A percentile compares a stretch with the other conserved stretches of the same genome.
phyloP scores from a whole-genome alignment of 2,888 invertebrate species.

The Archips xylosteana region DNA sequence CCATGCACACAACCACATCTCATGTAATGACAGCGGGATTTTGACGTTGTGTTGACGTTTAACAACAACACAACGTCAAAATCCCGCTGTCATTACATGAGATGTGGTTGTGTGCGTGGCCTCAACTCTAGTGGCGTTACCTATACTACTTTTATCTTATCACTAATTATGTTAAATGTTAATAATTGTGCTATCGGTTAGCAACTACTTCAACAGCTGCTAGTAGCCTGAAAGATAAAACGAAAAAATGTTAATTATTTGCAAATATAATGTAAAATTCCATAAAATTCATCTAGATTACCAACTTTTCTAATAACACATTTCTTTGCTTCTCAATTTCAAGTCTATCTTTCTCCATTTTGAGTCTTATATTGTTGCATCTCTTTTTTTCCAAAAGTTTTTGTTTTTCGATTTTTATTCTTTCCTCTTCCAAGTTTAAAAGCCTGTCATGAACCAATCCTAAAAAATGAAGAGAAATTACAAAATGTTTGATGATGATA shows the following conservation, averaged over 20 bases:
- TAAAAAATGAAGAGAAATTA: slow-evolving; percentile 44
- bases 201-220: slow-evolving; percentile 65
- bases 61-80: too few species aligned
- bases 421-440: slow-evolving; percentile 67
- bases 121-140: too few species aligned
- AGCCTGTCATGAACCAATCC: slow-evolving; percentile 67
- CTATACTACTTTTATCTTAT: background rate
- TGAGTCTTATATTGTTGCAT: slow-evolving; percentile 68
- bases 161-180: background rate
- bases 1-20: too few species aligned
- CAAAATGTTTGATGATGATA: background rate
- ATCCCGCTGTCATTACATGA: too few species aligned
- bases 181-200: slow-evolving; percentile 46
- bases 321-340: slow-evolving; percentile 69
- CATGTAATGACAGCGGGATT: too few species aligned
- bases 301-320: slow-evolving; percentile 66
- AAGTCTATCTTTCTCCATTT: slow-evolving; percentile 67
- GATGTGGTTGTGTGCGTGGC: too few species aligned
- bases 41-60: too few species aligned
- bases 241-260: background rate
- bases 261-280: background rate
- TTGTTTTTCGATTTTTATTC: slow-evolving; percentile 68
- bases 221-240: slow-evolving; percentile 56
- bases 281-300: slow-evolving; percentile 23
- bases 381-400: slow-evolving; percentile 69